A percentile compares a stretch with the other conserved stretches of the same genome.
These are phyloP conservation scores for Tethea ocularis DNA, from an alignment of 2,888 invertebrate species.

Conservation along the genomic window DNA sequence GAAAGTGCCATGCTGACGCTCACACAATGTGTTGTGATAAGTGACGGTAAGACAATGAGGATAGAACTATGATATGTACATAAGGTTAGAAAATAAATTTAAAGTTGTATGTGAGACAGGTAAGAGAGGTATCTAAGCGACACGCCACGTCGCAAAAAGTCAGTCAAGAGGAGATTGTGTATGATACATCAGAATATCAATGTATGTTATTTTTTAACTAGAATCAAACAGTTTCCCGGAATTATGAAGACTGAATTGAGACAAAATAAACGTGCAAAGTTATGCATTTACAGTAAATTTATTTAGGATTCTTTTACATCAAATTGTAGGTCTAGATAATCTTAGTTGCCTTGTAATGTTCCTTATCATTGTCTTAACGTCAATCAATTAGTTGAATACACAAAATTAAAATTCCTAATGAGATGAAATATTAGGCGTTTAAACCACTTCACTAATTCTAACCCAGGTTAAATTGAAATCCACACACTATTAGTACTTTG, in stretches of 20 bases:
- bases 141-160: no score
- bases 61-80: slow-evolving; percentile 16
- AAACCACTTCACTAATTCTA: slow-evolving; percentile 37
- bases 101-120: background rate
- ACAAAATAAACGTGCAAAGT: background rate
- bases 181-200: slow-evolving; percentile 20
- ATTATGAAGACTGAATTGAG: background rate
- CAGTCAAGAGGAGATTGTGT: slow-evolving; percentile 10
- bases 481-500: slow-evolving; percentile 46
- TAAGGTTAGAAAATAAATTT: background rate
- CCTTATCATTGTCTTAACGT: slow-evolving; percentile 59
- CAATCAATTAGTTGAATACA: slow-evolving; percentile 61
- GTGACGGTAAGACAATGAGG: slow-evolving; percentile 60
- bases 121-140: no score
- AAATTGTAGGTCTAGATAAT: background rate
- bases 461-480: slow-evolving; percentile 60
- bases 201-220: background rate
- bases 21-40: slow-evolving; percentile 73
- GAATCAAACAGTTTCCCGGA: background rate
- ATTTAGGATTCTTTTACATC: background rate
- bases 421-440: slow-evolving; percentile 47
- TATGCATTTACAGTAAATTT: background rate
- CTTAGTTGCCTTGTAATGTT: background rate
- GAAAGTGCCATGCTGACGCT: slow-evolving; percentile 82
- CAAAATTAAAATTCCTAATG: slow-evolving; percentile 56